Percentiles rank a stretch among this genome's conserved stretches.
Conservation (phyloP, 2,888 invertebrate genomes). For the Sesia bembeciformis region DNA sequence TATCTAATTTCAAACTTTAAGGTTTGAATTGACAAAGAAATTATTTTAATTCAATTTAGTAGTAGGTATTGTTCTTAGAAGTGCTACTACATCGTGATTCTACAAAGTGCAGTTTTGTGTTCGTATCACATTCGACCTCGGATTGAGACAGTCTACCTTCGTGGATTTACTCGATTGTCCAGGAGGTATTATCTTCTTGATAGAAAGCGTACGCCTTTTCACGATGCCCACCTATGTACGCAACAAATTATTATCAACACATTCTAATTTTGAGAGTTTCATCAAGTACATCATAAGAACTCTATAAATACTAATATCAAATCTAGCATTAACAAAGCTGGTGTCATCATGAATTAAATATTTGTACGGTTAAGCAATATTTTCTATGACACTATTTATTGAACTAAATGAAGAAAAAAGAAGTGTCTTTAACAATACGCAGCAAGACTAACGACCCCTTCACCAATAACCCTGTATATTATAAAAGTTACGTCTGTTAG, state of each 20-base stretch:
- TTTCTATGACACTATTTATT: no score
- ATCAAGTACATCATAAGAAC: no score
- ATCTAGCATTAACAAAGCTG: no score
- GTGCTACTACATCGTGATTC: not conserved
- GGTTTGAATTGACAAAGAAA: not conserved
- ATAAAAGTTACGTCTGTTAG: constrained; percentile 2
- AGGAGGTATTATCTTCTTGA: constrained; percentile 68
- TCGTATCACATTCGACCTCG: constrained; percentile 37
- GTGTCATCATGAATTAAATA: no score
- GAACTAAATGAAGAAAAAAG: no score
- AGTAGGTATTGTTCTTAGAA: not conserved
- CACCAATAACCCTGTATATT: no score
- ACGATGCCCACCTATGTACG: constrained; percentile 54
- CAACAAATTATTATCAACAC: constrained; percentile 16
- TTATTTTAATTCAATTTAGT: no score
- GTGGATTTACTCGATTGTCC: constrained; percentile 44
- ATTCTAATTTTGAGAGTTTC: no score
- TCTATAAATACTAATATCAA: no score
- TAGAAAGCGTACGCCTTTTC: constrained; percentile 66
- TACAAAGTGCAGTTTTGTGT: constrained; percentile 25
- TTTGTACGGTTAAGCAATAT: no score
- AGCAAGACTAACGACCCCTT: no score
- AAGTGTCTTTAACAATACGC: no score
- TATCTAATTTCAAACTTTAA: not conserved
- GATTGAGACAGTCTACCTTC: constrained; percentile 39